Base-by-base conservation (phyloP, 2,888 invertebrate species). In the Altica lythri region DNA sequence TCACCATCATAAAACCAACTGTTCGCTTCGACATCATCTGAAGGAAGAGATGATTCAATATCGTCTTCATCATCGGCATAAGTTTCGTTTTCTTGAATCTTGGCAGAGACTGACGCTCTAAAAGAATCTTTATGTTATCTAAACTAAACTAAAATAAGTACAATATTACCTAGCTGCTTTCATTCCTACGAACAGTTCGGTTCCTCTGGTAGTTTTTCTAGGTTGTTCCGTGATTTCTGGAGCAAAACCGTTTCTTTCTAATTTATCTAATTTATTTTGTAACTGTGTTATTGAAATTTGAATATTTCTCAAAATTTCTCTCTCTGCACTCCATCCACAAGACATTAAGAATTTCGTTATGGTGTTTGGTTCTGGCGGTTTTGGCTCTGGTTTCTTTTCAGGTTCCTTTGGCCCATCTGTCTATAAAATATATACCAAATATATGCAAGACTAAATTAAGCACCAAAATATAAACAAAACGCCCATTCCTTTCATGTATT, bases 1-100 rank as follows among this genome's bases (percentile, higher is more conserved):
- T 81, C 79, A 14, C 82, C 80, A 65, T 89, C 88, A 61, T 87
- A 86, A 27, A 89, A 77, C 91, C 90, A 91, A 55, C 67, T 72
- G 52, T 72, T 69, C 27, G 65, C 66, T 42, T 60, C 51, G 1
- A 69, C 59, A 14, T 62, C 61, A 44, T 69, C 68, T 77, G 3
- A 85, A 82, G 64, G 84, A 16, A 52, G 13, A n/a, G 44, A 54
- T 1, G 57, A 81, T 5, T 52, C 44, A 13, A 53, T 55, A 32
- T 59, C 57, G 4, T 44, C 49, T 19, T 57, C 46, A 5, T 51
- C 51, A 3, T 45, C 40, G 4, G n/a, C 46, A 17, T 22, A 29
- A 29, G 10, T n/a, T n/a, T n/a, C n/a, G n/a, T n/a, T 10, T 4
- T 29, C 10, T 29, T 29, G 29, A 9, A 29, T 29, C 29, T 9